Base-by-base conservation (phyloP, 2,888 invertebrate species). In the Corythucha ciliata region DNA sequence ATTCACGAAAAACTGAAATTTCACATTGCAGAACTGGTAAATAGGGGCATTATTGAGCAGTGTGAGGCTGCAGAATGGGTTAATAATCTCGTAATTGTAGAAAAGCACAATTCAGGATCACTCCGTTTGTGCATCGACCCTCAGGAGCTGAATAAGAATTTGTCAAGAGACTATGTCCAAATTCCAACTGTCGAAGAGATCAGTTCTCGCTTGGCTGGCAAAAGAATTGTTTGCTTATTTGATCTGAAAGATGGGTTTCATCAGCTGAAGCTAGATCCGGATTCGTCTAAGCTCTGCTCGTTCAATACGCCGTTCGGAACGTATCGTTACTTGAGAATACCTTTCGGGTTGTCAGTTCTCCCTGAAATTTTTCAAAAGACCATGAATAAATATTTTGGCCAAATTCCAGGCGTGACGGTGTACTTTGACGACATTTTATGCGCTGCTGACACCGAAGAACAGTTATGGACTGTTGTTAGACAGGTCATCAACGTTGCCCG, bases 371-470 rank as follows among this genome's bases (percentile, higher is more conserved):
- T 61, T 56, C 58, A 58, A n/a, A n/a, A n/a, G n/a, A n/a, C 55
- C n/a, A 55, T 44, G 33, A 26, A 24, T 34, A 59, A 47, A 55
- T 54, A 51, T 46, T 63, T 61, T 57, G 55, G 48, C 4, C 47
- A 60, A 48, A 58, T 61, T 37, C 27, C n/a, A n/a, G 58, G 54
- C 46, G 48, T 60, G 29, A 46, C 55, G 21, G 56, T 62, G n/a
- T 63, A 63, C 53, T 55, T 64, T 41, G 61, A 63, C 46, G 61
- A 63, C 55, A 50, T 63, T n/a, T 26, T 61, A 26, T 53, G 63
- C 21, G 59, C 61, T 8, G 57, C 59, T 5, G 51, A 53, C 36
- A 47, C 55, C 26, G 46, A 56, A 27, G 55, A 55, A 6, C 47
- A 58, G 44, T 61, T 61, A 57, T 48, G 61, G 10, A 12, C 53